Percentiles rank a stretch among this genome's conserved stretches.
Evolutionary conservation across 2,888 invertebrate genomes (phyloP).

Genomic region (Heliconius aoede): DNA sequence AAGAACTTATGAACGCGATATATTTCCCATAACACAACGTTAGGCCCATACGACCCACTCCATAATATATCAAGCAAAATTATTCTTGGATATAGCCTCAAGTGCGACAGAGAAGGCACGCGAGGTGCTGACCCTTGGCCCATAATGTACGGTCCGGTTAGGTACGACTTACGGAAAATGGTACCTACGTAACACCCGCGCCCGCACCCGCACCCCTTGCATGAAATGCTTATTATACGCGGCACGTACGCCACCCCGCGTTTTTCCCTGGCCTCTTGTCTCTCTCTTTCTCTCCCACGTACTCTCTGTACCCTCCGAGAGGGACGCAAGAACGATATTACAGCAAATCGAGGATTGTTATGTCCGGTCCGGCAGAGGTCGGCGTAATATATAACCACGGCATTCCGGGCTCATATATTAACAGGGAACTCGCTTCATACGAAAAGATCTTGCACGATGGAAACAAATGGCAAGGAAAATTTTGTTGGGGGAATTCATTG

Average conservation of each 20-base stretch:
- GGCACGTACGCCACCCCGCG: constrained; percentile 82
- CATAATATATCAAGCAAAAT: constrained; percentile 81
- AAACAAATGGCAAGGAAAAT: constrained; percentile 84
- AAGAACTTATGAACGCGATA: constrained; percentile 45
- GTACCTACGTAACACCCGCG: constrained; percentile 79
- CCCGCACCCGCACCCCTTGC: constrained; percentile 73
- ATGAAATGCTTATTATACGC: constrained; percentile 86
- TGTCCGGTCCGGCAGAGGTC: constrained; percentile 84
- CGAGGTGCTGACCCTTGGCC: constrained; percentile 82
- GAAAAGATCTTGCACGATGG: constrained; percentile 82
- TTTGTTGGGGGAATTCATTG: constrained; percentile 79
- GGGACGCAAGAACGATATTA: constrained; percentile 80
- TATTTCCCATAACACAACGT: constrained; percentile 68
- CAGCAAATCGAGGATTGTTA: constrained; percentile 85
- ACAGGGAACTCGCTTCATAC: constrained; percentile 83
- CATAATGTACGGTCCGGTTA: constrained; percentile 85
- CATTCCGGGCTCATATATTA: constrained; percentile 85
- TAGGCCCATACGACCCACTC: constrained; percentile 70
- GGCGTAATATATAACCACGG: constrained; percentile 84
- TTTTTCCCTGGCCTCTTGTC: constrained; percentile 62
- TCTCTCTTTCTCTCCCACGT: constrained; percentile 71
- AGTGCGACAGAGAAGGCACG: constrained; percentile 78
- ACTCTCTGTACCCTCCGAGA: constrained; percentile 64
- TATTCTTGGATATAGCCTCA: constrained; percentile 72
- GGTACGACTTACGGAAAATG: constrained; percentile 83